phyloP scores from a whole-genome alignment of 2,113 vertebrate species.

The Dolichallabes microphthalmus region DNA sequence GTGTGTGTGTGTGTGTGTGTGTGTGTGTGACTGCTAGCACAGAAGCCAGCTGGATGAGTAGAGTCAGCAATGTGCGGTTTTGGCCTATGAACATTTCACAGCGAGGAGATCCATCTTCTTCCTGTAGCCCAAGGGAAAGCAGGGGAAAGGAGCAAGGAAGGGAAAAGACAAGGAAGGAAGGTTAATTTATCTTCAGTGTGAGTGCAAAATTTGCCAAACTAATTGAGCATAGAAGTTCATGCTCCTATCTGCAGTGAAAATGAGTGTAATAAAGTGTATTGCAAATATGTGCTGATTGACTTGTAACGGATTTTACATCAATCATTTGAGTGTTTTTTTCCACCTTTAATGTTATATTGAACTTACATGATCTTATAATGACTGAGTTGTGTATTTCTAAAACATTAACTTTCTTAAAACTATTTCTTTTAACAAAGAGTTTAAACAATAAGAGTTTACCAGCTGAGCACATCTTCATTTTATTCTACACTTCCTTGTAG shows the following conservation, averaged over 20 bases:
- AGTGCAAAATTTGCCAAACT: constrained; percentile 34
- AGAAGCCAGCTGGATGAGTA: constrained; percentile 43
- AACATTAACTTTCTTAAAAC: neutral
- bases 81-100: constrained; percentile 39
- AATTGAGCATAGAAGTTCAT: constrained; percentile 4
- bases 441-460: neutral
- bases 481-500: neutral
- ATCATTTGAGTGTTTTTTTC: neutral
- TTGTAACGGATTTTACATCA: neutral
- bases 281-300: neutral
- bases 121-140: constrained; percentile 34
- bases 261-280: neutral
- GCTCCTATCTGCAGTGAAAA: neutral
- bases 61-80: constrained; percentile 54
- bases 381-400: neutral
- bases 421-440: too few species aligned
- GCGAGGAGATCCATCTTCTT: constrained; percentile 44
- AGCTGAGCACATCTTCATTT: neutral
- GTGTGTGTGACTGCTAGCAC: constrained; percentile 32
- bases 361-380: neutral
- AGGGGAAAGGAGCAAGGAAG: constrained; percentile 17
- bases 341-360: neutral
- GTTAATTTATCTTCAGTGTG: constrained; percentile 48
- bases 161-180: constrained; percentile 32
- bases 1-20: constrained; percentile 29